Evolutionary conservation across 1,140 invertebrate species (phyloP), one percentile per base, ranked within the genome.

Genomic region (Trissolcus basalis): DNA sequence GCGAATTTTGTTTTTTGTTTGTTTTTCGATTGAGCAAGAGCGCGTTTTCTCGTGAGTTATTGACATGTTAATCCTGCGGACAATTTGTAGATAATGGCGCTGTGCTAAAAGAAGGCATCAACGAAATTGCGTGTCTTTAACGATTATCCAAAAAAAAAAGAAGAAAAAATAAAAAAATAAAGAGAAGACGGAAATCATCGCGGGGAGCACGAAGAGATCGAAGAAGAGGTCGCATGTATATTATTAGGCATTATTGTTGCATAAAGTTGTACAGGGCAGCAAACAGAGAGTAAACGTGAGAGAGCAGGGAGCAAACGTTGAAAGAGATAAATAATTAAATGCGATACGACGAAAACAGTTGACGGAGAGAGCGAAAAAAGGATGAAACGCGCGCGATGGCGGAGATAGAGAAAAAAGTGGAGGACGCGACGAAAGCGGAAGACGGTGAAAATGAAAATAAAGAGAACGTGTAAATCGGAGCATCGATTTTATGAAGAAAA

Each of bases 81-180:
- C 69, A 65, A 60, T 68, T 68, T 68, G 64, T 72, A 72, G 69
- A 72, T 68, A 77, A 69, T 72, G 64, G 69, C 75, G 68, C 75
- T 63, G 68, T 64, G 64, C 63, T 63, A 71, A 58, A 63, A 63
- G 67, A 77, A 77, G 75, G 68, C 69, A 77, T 68, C 56, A 72
- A 77, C 63, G 75, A 72, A 72, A 72, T 77, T 72, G 75, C 75
- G 75, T 77, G 75, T 72, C 69, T 69, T 77, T 77, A 67, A 63
- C 63, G 64, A 77, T 72, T 77, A 77, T 72, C 64, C 56, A 68
- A 27, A 27, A 27, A 1, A 27, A 68, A 63, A 72, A 68, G 58
- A n/a, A n/a, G n/a, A n/a, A 27, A 27, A 1, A 27, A 68, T 58
- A 72, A 68, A 58, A 68, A 27, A 27, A 27, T 6, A 27, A 68